A percentile compares a stretch with the other conserved stretches of the same genome.
phyloP scores from a whole-genome alignment of 2,888 invertebrate species.

The Thumatha senex region DNA sequence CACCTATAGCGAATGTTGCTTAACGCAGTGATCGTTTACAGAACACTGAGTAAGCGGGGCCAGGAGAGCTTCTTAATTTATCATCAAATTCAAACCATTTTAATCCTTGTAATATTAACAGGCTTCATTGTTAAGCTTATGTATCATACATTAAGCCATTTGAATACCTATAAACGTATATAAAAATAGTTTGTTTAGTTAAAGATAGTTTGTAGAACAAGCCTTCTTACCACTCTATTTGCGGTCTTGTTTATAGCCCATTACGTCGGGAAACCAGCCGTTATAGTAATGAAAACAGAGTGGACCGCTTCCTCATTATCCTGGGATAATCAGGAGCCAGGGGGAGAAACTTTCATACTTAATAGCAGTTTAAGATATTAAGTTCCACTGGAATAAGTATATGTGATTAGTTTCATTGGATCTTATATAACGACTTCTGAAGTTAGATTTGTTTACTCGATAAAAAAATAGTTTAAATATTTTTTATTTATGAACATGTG shows the following conservation, averaged over 20 bases:
- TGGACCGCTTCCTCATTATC: constrained; percentile 71
- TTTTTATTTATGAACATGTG: too few species aligned
- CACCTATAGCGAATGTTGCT: too few species aligned
- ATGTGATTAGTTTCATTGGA: constrained; percentile 30
- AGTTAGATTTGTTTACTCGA: background rate
- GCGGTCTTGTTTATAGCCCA: constrained; percentile 76
- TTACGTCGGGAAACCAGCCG: constrained; percentile 70
- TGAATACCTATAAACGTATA: background rate
- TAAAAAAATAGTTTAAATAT: too few species aligned
- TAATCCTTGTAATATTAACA: background rate
- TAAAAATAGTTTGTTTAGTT: constrained; percentile 53
- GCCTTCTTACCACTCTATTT: constrained; percentile 68
- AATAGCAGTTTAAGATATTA: constrained; percentile 40
- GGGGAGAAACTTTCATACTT: constrained; percentile 40
- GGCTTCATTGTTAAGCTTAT: constrained; percentile 1
- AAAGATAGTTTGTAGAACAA: constrained; percentile 32
- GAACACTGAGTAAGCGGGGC: too few species aligned
- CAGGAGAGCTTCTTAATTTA: too few species aligned
- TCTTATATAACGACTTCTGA: constrained; percentile 12
- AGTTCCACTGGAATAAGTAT: constrained; percentile 32
- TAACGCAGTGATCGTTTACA: too few species aligned
- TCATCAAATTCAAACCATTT: too few species aligned
- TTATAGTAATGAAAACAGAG: constrained; percentile 77
- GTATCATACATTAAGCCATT: constrained; percentile 27
- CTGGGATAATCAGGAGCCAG: constrained; percentile 66